Evolutionary conservation across 2,113 vertebrate genomes (phyloP).

Genomic region (Ptilonorhynchus violaceus): DNA sequence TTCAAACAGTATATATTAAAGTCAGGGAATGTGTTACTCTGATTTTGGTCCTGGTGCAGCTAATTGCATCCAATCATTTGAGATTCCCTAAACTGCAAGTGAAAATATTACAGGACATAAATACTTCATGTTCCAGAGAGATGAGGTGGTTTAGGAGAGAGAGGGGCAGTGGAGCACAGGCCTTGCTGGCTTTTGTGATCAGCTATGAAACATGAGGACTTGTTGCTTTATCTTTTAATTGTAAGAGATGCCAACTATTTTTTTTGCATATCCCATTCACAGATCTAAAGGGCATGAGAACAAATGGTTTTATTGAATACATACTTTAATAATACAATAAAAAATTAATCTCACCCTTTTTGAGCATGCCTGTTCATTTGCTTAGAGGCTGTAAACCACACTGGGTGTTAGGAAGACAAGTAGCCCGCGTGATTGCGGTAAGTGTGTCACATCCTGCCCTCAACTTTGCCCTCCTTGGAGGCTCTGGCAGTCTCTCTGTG

Average conservation of each 20-base stretch:
- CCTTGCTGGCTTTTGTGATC: not conserved
- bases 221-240: not conserved
- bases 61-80: not conserved
- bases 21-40: not conserved
- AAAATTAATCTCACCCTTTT: not conserved
- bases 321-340: not conserved
- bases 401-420: not conserved
- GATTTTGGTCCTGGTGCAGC: not conserved
- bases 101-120: not conserved
- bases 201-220: not conserved
- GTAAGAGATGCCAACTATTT: not conserved
- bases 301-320: rapidly evolving
- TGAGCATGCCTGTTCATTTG: not conserved
- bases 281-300: not conserved
- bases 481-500: constrained; percentile 40
- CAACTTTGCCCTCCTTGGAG: constrained; percentile 65
- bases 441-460: constrained; percentile 67
- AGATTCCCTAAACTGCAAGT: not conserved
- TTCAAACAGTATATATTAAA: not conserved
- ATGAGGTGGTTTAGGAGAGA: not conserved
- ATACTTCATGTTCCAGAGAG: not conserved
- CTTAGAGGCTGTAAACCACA: not conserved
- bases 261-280: not conserved
- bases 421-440: constrained; percentile 6
- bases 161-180: not conserved